phyloP scores from a whole-genome alignment of 2,113 vertebrate genomes.

The Crocuta crocuta region DNA sequence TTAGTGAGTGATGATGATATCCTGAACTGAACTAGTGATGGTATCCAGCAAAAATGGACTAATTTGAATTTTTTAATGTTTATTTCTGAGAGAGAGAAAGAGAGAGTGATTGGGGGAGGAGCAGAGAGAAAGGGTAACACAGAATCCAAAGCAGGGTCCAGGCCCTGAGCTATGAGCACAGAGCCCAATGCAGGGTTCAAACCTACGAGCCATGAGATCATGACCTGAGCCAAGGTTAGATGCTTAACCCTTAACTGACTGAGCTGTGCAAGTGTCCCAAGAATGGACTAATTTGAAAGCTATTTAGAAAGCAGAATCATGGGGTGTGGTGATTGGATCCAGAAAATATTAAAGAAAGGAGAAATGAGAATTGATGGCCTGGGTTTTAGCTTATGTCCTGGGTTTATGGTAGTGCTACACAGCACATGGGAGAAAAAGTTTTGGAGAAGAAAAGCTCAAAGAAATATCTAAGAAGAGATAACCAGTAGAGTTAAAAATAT shows the following conservation, averaged over 20 bases:
- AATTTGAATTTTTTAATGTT: background rate
- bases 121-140: too few species aligned
- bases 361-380: background rate
- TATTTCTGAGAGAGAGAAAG: too few species aligned
- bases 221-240: too few species aligned
- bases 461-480: background rate
- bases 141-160: too few species aligned
- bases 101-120: too few species aligned
- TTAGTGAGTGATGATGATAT: background rate
- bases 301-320: conserved; percentile 57
- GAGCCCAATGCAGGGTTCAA: too few species aligned
- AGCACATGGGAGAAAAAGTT: background rate
- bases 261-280: background rate
- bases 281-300: conserved; percentile 26
- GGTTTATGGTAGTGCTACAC: background rate
- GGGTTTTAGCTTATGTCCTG: background rate
- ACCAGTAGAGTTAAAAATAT: background rate
- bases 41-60: background rate
- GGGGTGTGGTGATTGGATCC: background rate
- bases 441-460: background rate
- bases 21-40: background rate
- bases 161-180: too few species aligned
- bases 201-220: too few species aligned
- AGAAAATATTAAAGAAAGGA: background rate
- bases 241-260: too few species aligned